Base-by-base conservation (phyloP, 2,888 invertebrate genomes). In the Dione juno region DNA sequence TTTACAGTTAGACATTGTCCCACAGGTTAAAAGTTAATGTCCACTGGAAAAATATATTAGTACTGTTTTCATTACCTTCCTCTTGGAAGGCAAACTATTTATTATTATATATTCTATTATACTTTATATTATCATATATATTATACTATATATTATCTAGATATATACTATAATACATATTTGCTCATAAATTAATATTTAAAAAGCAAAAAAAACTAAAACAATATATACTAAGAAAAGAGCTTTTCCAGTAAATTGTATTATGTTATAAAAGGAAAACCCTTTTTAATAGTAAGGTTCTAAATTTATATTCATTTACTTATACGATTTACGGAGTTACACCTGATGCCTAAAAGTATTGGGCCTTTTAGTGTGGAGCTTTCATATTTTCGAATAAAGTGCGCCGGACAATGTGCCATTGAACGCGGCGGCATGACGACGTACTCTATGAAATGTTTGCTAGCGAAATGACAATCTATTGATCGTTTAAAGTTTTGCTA, bases 401-500 rank as follows among this genome's bases (percentile, higher is more conserved):
- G 14, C 59, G 67, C 59, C 13, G 67, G 50, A 67, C 67, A 67
- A 67, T 67, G 43, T 67, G 41, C 61, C 61, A 53, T 61, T 67
- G 61, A 53, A 43, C 52, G 67, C 19, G 67, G 52, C 48, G 19
- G 59, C 67, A 59, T 52, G 61, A 67, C 67, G 52, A 61, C 59
- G 59, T 67, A 53, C 61, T 53, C 67, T 19, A 58, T 40, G 67
- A 52, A 64, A 64, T 61, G 52, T 67, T 67, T 67, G 67, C 52
- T 19, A 53, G 59, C 41, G 21, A 67, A 67, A 53, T 58, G 67
- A 52, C 64, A 40, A 64, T 52, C 37, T 64, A 50, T 64, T 64
- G 37, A 64, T 64, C 64, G 40, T 52, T 52, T 52, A 69, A 58
- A 65, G 50, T 58, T 65, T 81, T 82, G 61, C 35, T 28, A 45